Evolutionary conservation across 2,797 vertebrate species (phyloP), one percentile per base, ranked within the genome.

Genomic region (Phrynocephalus forsythii): DNA sequence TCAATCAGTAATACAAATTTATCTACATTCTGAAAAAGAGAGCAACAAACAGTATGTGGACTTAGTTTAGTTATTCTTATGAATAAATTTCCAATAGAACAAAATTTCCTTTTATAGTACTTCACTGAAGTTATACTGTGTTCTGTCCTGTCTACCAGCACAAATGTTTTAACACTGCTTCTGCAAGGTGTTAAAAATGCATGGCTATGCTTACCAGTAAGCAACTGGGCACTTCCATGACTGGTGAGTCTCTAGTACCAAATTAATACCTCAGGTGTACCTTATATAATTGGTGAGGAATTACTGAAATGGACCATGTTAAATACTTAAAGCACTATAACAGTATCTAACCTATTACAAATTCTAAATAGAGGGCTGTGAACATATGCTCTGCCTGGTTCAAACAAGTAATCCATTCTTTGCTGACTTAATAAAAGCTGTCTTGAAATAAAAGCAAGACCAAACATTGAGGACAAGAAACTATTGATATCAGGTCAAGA

Each of bases 11-110:
- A 88, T 7, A 87, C 44, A 72, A 98, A 93, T 1, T 79, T 95
- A 16, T 97, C 92, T 91, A 96, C 80, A 1, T 67, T 20, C 98
- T 99, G 85, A 89, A 97, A 96, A 82, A 66, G 85, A 87, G 18
- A 86, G 88, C 30, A 87, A 86, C 79, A 87, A 20, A 72, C 77
- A 75, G 18, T 60, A 81, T 28, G 84, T 0, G 85, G 0, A 83
- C 11, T 78, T 33, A 22, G n/a, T 68, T 38, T 67, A 38, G 63
- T 66, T 20, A 87, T 48, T 73, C 28, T 24, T 44, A n/a, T 20
- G 20, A 80, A 80, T n/a, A n/a, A n/a, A n/a, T n/a, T n/a, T n/a
- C 15, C 52, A 73, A 69, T n/a, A 63, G 67, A 71, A 16, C n/a
- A 60, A 16, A 26, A 71, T 24, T 3, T 26, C 52, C 44, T 71